phyloP scores from a whole-genome alignment of 1,140 invertebrate genomes.

The Neodiprion pinetum region DNA sequence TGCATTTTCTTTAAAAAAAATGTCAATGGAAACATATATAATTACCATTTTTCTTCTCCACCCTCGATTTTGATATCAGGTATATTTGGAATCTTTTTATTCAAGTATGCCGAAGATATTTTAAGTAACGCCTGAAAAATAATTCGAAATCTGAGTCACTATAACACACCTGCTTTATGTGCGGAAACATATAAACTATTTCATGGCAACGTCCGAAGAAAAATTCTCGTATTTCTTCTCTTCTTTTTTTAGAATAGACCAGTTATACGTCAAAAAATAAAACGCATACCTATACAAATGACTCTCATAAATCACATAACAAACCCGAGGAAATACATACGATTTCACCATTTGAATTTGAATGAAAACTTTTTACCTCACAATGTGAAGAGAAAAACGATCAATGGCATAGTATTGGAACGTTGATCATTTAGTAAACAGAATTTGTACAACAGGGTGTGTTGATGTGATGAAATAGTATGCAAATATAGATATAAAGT shows the following conservation, averaged over 20 bases:
- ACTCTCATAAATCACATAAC: no score
- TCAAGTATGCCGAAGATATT: slow-evolving; percentile 88
- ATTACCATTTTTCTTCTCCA: slow-evolving; percentile 88
- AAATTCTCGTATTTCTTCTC: not conserved
- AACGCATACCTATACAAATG: no score
- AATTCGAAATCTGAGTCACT: slow-evolving; percentile 19
- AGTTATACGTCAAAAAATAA: slow-evolving; percentile 15
- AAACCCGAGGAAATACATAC: no score
- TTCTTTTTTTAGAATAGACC: not conserved
- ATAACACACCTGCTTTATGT: slow-evolving; percentile 13
- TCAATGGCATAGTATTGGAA: no score
- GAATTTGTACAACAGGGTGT: no score
- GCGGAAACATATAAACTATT: slow-evolving; percentile 15
- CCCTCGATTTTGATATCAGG: slow-evolving; percentile 87
- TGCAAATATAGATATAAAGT: no score
- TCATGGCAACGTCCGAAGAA: not conserved
- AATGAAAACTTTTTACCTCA: no score
- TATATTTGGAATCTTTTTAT: slow-evolving; percentile 91
- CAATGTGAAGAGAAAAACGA: no score
- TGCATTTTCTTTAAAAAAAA: slow-evolving; percentile 4
- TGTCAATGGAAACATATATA: slow-evolving; percentile 20
- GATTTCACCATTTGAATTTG: no score
- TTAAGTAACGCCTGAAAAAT: slow-evolving; percentile 81
- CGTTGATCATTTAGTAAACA: no score
- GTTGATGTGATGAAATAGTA: no score